Percentiles rank a stretch among this genome's conserved stretches.
Conservation (phyloP, 2,113 vertebrate genomes). For the Neotoma lepida region DNA sequence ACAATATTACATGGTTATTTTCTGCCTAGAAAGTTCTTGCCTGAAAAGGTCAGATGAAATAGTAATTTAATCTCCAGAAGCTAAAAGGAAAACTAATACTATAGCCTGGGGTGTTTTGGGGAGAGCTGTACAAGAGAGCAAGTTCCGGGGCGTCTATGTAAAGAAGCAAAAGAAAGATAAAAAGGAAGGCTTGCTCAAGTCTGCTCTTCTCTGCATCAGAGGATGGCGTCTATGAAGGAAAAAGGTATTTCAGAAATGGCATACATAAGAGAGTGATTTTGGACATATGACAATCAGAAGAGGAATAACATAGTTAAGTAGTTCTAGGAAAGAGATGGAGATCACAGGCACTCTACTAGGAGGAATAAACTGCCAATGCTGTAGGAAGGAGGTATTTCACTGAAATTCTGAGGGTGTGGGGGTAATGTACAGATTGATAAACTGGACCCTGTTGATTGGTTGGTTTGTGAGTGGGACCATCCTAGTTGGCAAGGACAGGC, state of each 20-base stretch:
- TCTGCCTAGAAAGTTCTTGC: slow-evolving; percentile 38
- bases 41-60: slow-evolving; percentile 46
- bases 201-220: not conserved
- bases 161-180: not conserved
- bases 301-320: not conserved
- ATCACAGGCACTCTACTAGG: not conserved
- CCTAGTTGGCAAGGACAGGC: not conserved
- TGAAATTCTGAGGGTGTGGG: not conserved
- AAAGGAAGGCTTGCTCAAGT: not conserved
- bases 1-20: not conserved
- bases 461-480: slow-evolving; percentile 15
- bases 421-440: not conserved
- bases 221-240: slow-evolving; percentile 7
- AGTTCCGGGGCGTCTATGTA: not conserved
- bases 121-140: not conserved
- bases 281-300: not conserved
- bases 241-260: not conserved
- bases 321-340: not conserved
- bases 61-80: slow-evolving; percentile 59
- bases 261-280: not conserved
- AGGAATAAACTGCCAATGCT: not conserved
- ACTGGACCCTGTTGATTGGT: not conserved
- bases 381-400: not conserved
- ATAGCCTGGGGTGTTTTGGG: not conserved
- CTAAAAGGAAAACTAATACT: slow-evolving; percentile 35